Conservation (phyloP, 2,888 invertebrate genomes). For the Macaria notata region DNA sequence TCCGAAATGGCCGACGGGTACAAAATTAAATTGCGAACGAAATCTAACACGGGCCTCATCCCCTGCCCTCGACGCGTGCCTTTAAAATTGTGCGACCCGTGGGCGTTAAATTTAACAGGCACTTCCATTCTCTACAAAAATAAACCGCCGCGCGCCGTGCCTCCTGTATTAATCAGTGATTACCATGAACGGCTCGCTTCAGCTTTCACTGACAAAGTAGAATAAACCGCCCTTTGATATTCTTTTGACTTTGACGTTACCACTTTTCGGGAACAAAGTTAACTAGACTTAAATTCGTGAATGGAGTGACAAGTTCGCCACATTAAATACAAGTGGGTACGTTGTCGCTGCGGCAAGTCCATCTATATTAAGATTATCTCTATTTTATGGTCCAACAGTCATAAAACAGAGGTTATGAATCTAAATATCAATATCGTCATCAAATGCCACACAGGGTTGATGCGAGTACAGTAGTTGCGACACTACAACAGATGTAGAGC, state of each 20-base stretch:
- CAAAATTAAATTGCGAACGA: conserved; percentile 61
- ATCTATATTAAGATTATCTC: too few species aligned
- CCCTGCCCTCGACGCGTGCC: conserved; percentile 40
- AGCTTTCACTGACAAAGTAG: conserved; percentile 8
- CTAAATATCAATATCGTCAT: not conserved
- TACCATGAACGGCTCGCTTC: conserved; percentile 9
- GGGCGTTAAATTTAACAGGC: conserved; percentile 40
- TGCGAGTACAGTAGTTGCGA: conserved; percentile 3
- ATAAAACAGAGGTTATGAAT: too few species aligned
- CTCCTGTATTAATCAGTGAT: conserved; percentile 25
- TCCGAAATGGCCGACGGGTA: conserved; percentile 50
- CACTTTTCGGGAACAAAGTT: not conserved
- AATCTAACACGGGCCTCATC: conserved; percentile 48
- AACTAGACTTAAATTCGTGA: not conserved
- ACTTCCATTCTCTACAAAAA: conserved; percentile 39
- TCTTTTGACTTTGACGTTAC: conserved; percentile 6
- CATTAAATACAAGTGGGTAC: too few species aligned
- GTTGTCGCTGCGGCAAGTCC: too few species aligned
- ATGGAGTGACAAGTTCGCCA: not conserved
- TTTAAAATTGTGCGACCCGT: conserved; percentile 43
- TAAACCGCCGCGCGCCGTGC: conserved; percentile 16
- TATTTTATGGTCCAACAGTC: too few species aligned
- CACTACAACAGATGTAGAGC: conserved; percentile 31
- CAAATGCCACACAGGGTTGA: not conserved
- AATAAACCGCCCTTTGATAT: conserved; percentile 7